Percentiles rank a stretch among this genome's conserved stretches.
Conservation (phyloP, 2,113 vertebrate genomes). For the Cyprinus carpio region DNA sequence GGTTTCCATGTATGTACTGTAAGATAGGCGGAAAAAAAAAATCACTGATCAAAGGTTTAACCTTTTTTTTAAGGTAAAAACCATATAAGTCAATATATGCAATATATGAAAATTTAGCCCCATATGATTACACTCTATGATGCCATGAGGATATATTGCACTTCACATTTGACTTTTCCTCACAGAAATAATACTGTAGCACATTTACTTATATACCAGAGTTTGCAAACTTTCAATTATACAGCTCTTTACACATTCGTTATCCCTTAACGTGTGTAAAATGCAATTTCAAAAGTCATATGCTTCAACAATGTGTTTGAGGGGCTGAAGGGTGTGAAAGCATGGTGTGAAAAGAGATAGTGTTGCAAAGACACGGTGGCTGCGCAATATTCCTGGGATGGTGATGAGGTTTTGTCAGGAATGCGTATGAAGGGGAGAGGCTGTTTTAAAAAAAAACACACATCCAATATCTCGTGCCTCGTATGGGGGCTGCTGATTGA, state of each 20-base stretch:
- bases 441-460: slow-evolving; percentile 53
- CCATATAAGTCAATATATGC: neutral
- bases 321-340: slow-evolving; percentile 18
- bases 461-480: neutral
- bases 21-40: neutral
- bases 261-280: neutral
- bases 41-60: neutral
- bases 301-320: neutral
- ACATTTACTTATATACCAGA: neutral
- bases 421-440: slow-evolving; percentile 65
- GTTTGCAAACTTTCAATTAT: neutral
- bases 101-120: neutral
- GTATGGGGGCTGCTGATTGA: neutral
- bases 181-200: neutral
- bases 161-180: neutral
- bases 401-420: slow-evolving; percentile 62
- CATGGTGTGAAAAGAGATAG: slow-evolving; percentile 17
- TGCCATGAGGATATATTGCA: neutral
- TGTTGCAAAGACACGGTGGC: slow-evolving; percentile 47
- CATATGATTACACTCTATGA: neutral
- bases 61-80: neutral
- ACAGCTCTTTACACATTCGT: neutral
- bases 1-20: neutral
- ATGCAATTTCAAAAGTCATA: neutral
- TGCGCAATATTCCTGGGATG: slow-evolving; percentile 66